phyloP scores from a whole-genome alignment of 2,888 invertebrate species.

The Napeogenes inachia region DNA sequence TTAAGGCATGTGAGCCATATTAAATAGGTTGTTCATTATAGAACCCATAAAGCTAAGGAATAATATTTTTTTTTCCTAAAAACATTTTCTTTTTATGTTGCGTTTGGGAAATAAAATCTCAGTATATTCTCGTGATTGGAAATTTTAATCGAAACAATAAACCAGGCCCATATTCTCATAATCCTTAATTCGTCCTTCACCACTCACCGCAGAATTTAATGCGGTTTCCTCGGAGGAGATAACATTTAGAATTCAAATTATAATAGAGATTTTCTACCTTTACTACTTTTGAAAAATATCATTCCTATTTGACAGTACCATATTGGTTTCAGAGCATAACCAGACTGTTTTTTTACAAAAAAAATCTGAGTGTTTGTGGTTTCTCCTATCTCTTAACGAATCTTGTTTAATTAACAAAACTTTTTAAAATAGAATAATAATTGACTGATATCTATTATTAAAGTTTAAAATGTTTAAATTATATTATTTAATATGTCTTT shows the following conservation, averaged over 20 bases:
- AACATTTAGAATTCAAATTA: background rate
- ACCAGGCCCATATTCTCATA: background rate
- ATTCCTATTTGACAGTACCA: too few relatives aligned
- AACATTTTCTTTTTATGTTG: background rate
- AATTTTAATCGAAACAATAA: conserved; percentile 2
- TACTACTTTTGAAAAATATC: too few relatives aligned
- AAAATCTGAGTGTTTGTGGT: too few relatives aligned
- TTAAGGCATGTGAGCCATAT: too few relatives aligned
- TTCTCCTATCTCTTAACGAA: too few relatives aligned
- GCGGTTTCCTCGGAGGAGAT: background rate
- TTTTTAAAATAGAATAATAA: too few relatives aligned
- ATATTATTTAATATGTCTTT: too few relatives aligned
- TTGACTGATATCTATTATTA: too few relatives aligned
- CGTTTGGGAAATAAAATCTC: conserved; percentile 5
- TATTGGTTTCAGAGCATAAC: too few relatives aligned
- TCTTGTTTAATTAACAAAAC: too few relatives aligned
- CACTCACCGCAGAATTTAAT: background rate
- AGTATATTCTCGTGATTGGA: background rate
- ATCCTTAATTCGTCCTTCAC: background rate
- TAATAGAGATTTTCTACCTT: background rate
- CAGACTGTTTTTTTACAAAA: too few relatives aligned
- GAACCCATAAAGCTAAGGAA: background rate
- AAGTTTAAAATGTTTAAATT: too few relatives aligned
- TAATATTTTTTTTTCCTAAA: conserved; percentile 1
- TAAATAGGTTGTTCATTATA: background rate